Evolutionary conservation across 2,888 invertebrate genomes (phyloP), one percentile per base, ranked within the genome.

Genomic region (Eilema sororculum): DNA sequence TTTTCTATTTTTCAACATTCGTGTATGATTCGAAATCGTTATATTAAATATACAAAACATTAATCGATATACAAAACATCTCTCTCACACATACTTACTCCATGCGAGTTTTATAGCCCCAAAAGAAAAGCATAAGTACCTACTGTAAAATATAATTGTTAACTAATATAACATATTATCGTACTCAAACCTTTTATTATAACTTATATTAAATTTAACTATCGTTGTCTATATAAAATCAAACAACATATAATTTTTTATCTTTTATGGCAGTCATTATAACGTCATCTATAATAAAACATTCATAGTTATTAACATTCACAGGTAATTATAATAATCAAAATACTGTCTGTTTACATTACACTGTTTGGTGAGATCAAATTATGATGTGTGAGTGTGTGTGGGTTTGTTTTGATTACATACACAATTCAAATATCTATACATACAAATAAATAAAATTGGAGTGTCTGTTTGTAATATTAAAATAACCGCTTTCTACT

Each of bases 171-270:
- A 72, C 70, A 71, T 68, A 69, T 10, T 67, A 74, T n/a, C 63
- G 25, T 33, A 65, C 30, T 41, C 46, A 57, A 70, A 69, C 67
- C 73, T 77, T 73, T 80, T 77, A 75, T 71, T 72, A 78, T 71
- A 73, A 67, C 74, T 75, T 73, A 67, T 66, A 76, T 77, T 72
- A 58, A 16, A 67, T 75, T 69, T 79, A 82, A 82, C 68, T 74
- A 70, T 63, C 70, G 41, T 25, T 68, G 67, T 72, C 71, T 72
- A 64, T 64, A 73, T 76, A 71, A 77, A 74, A 74, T 71, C 67
- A 65, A 66, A 67, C 74, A 37, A 73, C 71, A 72, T 78, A 73
- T 73, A 78, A 68, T 67, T 70, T 73, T 70, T 73, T 28, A 59
- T 62, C 75, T 37, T 77, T 71, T 76, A 82, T 73, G 71, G 78